These are phyloP conservation scores for Bellardia pandia DNA, from an alignment of 2,888 invertebrate species.

Conservation along the genomic window DNA sequence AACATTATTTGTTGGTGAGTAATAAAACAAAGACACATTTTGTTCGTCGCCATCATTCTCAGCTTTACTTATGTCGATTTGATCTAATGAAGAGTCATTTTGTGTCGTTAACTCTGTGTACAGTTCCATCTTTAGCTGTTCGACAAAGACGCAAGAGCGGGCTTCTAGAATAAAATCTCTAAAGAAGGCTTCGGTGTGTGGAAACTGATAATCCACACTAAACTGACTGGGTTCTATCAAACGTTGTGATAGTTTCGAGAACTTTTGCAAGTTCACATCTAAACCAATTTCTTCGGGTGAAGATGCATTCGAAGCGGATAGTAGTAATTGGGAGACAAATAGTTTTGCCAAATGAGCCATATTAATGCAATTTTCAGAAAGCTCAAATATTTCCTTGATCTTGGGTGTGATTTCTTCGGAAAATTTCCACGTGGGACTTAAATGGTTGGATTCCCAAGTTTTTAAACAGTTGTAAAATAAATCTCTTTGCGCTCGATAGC, in stretches of 20 bases:
- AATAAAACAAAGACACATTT: slow-evolving; percentile 36
- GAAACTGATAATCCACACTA: slow-evolving; percentile 85
- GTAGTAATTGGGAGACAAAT: slow-evolving; percentile 89
- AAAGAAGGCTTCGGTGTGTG: slow-evolving; percentile 89
- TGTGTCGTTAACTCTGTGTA: slow-evolving; percentile 89
- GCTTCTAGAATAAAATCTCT: slow-evolving; percentile 88
- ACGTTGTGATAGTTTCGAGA: slow-evolving; percentile 82
- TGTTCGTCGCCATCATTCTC: slow-evolving; percentile 71
- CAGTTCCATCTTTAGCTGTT: slow-evolving; percentile 89
- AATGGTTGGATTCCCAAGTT: slow-evolving; percentile 88
- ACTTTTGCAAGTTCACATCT: slow-evolving; percentile 79
- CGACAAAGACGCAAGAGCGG: slow-evolving; percentile 85
- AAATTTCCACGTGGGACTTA: slow-evolving; percentile 86
- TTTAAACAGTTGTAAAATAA: slow-evolving; percentile 92
- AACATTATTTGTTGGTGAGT: slow-evolving; percentile 75
- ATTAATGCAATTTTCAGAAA: slow-evolving; percentile 87
- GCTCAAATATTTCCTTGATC: slow-evolving; percentile 82
- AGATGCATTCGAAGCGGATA: slow-evolving; percentile 85
- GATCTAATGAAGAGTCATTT: slow-evolving; percentile 86
- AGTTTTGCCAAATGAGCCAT: slow-evolving; percentile 91
- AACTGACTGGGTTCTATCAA: slow-evolving; percentile 83
- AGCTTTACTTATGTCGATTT: slow-evolving; percentile 76
- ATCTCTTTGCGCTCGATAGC: slow-evolving; percentile 94
- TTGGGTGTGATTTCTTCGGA: slow-evolving; percentile 84
- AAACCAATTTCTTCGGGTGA: slow-evolving; percentile 81